Conservation (phyloP, 2,113 vertebrate genomes). For the Ochotona princeps region DNA sequence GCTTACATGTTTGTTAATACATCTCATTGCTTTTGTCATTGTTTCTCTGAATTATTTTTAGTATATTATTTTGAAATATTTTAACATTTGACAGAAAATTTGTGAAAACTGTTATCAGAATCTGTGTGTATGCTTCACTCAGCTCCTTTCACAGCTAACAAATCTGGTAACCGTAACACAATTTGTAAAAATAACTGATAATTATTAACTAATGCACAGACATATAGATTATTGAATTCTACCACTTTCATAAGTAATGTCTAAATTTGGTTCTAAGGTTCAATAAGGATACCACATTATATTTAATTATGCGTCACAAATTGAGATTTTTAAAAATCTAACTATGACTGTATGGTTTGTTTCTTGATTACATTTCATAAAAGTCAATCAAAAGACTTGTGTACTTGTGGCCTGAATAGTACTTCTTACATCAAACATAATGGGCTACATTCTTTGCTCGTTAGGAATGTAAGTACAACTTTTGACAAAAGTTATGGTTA, state of each 20-base stretch:
- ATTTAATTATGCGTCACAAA: not conserved
- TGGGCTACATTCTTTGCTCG: not conserved
- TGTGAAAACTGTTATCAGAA: not conserved
- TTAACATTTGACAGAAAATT: not conserved
- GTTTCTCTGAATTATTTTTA: not conserved
- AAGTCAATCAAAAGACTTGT: not conserved
- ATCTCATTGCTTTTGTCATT: not conserved
- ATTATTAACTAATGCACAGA: not conserved
- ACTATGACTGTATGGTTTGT: not conserved
- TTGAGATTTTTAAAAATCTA: not conserved
- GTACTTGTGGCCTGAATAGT: not conserved
- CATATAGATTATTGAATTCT: not conserved
- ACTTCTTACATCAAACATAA: not conserved
- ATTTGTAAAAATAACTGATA: not conserved
- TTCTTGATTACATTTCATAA: not conserved
- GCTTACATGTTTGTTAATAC: not conserved
- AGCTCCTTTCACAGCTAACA: not conserved
- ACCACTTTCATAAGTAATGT: not conserved
- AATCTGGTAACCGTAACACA: not conserved
- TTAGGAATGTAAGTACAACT: not conserved
- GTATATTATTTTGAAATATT: not conserved
- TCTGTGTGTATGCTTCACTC: rapidly evolving
- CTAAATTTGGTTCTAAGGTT: not conserved
- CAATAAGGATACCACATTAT: not conserved
- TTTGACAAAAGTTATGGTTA: conserved; percentile 3